Evolutionary conservation across 1,140 invertebrate species (phyloP).

Genomic region (Meloidogyne exigua): DNA sequence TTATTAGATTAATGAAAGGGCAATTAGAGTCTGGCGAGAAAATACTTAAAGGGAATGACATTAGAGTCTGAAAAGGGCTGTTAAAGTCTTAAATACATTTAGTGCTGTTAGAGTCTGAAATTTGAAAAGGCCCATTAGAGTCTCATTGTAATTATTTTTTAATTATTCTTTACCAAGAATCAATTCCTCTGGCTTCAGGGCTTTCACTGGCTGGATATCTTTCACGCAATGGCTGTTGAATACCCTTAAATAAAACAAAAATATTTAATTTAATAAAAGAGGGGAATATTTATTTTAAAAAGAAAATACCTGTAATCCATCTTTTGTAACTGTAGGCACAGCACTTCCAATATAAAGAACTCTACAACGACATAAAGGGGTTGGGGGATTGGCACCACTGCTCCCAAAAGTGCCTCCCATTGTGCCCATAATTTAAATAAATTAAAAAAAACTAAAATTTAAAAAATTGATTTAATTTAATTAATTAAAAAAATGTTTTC

Average conservation of each 20-base stretch:
- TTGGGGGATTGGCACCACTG: background rate
- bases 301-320: constrained; percentile 75
- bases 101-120: background rate
- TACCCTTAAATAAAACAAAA: constrained; percentile 68
- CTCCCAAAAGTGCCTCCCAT: background rate
- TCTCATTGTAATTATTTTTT: background rate
- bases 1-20: background rate
- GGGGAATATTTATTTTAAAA: no score
- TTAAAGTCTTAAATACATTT: background rate
- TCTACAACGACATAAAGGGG: constrained; percentile 71
- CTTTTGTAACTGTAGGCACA: constrained; percentile 93
- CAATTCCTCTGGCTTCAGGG: constrained; percentile 81
- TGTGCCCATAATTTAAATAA: background rate
- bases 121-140: background rate
- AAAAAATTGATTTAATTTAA: no score
- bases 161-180: constrained; percentile 73
- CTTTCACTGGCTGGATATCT: constrained; percentile 79
- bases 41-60: background rate
- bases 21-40: background rate
- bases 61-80: background rate
- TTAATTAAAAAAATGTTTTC: no score
- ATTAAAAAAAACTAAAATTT: background rate
- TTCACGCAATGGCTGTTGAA: constrained; percentile 91
- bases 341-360: constrained; percentile 96
- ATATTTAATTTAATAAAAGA: no score